Base-by-base conservation (phyloP, 2,888 invertebrate species). In the Ernsta delagoae region DNA sequence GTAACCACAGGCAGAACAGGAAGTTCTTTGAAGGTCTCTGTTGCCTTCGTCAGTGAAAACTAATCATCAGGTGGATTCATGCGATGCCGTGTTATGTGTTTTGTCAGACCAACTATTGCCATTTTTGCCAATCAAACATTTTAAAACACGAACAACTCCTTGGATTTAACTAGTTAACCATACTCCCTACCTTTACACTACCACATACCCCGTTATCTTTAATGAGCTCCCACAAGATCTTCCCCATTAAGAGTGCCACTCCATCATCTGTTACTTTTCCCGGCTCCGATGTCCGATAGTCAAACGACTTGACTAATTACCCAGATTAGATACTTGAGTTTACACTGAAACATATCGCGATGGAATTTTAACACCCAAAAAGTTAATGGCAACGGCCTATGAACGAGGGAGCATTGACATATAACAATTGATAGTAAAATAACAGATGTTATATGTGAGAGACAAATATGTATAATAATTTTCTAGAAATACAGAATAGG, bases 251-350 rank as follows among this genome's bases (percentile, higher is more conserved):
- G 68, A 68, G 41, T 43, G 65, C 70, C 6, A 36, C 4, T 36
- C 71, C 71, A 70, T 70, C 56, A 73, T 72, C 75, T 74, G 80
- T 79, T 77, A 81, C 74, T 78, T 80, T 80, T 81, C 76, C 75
- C 84, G 79, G 85, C 83, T 79, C 76, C 24, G 78, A 70, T 73
- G 76, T 76, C 70, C 71, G 78, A 83, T 82, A 81, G 76, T 75
- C n/a, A 74, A 84, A 84, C 80, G 82, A 79, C 84, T 81, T 79
- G 78, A 61, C 60, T 61, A 67, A 67, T 67, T 67, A 56, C 60
- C 3, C 3, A 56, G 45, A 45, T 67, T 56, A 61, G 56, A 61
- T 59, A 59, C 12, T 34, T n/a, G 4, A 56, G 56, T 56, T 56
- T 36, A 56, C 56, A 59, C 50, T 59, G 36, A 39, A 41, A 50